Evolutionary conservation across 2,113 vertebrate genomes (phyloP), one percentile per base, ranked within the genome.

Genomic region (Dryoscopus gambensis): DNA sequence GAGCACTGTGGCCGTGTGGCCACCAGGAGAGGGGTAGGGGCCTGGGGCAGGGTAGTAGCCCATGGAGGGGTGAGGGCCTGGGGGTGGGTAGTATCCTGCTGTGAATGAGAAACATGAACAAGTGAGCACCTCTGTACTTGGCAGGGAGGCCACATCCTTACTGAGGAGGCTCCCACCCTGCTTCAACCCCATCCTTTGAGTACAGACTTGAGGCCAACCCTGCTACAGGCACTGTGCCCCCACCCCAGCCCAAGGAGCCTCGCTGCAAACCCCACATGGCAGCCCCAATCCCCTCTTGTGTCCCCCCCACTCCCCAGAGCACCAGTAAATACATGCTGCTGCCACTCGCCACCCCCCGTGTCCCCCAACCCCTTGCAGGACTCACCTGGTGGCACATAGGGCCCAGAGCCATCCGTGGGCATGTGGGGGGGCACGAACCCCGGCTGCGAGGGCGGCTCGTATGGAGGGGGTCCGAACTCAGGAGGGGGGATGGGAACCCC

Each of bases 391-490:
- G 98, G 96, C 97, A 97, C 89, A n/a, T 95, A 93, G 84, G 98
- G 98, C 96, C 98, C 98, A 2, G 98, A 90, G 46, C 98, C 95
- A 28, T 99, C 99, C 23, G 98, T 97, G 47, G 98, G 98, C 93
- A 99, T 97, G 55, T 99, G 98, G 8, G 98, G 98, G 11, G 99
- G 98, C 17, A 99, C 89, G 3, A 99, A 99, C 47, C 99, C 98
- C 0, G 98, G 98, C 69, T 99, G 98, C 0, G 97, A 97, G 4
- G 98, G 97, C 0, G 98, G 98, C 86, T 99, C 99, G 6, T 99
- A 99, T 0, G 99, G 99, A 23, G 99, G 99, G 18, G 99, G 99
- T 2, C 99, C 99, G 2, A 99, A 98, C 44, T 99, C 99, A 50
- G 99, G 98, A 68, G 99, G 99, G 50, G 98, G 99, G 40, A 99